These are phyloP conservation scores for Cataglyphis livida DNA, from an alignment of 2,888 invertebrate species.

Conservation along the genomic window DNA sequence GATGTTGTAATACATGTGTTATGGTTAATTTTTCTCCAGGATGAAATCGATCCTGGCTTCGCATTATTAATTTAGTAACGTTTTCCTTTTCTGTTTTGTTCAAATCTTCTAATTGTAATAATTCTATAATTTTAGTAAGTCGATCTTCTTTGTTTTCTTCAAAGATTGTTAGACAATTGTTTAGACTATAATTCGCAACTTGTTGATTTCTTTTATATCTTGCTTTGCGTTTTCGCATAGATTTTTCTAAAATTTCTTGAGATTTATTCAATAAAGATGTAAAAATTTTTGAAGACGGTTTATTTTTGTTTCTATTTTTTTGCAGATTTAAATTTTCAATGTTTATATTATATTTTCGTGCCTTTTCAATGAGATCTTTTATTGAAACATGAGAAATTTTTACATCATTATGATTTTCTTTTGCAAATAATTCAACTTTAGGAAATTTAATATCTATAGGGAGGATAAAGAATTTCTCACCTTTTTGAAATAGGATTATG, in stretches of 20 bases:
- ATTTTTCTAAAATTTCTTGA: background rate
- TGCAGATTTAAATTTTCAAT: background rate
- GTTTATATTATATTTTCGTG: background rate
- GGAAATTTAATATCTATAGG: background rate
- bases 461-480: background rate
- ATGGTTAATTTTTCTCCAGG: background rate
- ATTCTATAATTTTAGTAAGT: no score
- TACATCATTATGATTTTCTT: background rate
- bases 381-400: background rate
- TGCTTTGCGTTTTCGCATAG: background rate
- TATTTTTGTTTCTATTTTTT: background rate
- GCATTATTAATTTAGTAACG: background rate
- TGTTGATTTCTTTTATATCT: no score
- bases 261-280: background rate
- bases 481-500: background rate
- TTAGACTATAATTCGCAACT: no score
- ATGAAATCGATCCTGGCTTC: background rate
- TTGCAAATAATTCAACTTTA: background rate
- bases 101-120: background rate
- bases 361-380: no score
- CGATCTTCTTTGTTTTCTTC: no score
- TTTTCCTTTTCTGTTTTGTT: background rate
- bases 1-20: background rate
- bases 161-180: no score
- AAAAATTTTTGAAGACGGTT: background rate